Conservation (phyloP, 2,797 vertebrate genomes). For the Silurus lanzhouensis region DNA sequence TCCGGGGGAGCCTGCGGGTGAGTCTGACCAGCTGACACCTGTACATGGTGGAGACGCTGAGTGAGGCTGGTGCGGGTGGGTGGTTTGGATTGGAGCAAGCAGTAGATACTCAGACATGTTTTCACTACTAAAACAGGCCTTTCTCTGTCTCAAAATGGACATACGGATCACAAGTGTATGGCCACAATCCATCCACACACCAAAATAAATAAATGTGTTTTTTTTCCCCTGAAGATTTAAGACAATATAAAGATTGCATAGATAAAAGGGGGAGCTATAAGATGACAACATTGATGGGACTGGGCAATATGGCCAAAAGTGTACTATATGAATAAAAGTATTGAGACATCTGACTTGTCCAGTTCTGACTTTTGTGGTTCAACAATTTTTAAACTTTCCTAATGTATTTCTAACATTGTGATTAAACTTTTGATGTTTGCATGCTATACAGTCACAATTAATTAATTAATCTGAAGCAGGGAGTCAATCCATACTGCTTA, state of each 20-base stretch:
- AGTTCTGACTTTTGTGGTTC: no score
- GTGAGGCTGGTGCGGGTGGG: conserved; percentile 40
- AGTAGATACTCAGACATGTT: conserved; percentile 32
- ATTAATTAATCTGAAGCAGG: neutral
- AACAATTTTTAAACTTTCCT: no score
- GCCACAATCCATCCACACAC: conserved; percentile 16
- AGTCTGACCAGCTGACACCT: conserved; percentile 54
- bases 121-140: conserved; percentile 49
- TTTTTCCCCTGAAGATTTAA: neutral
- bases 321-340: no score
- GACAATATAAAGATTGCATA: neutral
- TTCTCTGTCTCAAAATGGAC: conserved; percentile 47
- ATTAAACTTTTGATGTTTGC: no score
- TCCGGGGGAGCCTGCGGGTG: conserved; percentile 40
- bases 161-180: conserved; percentile 20
- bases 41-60: conserved; percentile 34
- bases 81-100: conserved; percentile 41
- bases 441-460: no score
- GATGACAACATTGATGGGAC: neutral
- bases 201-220: neutral
- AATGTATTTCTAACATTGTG: no score
- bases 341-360: no score
- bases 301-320: neutral
- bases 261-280: neutral
- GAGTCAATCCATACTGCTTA: neutral